These are phyloP conservation scores for Pomatorhinus ruficollis DNA, from an alignment of 2,113 vertebrate genomes.

Conservation along the genomic window DNA sequence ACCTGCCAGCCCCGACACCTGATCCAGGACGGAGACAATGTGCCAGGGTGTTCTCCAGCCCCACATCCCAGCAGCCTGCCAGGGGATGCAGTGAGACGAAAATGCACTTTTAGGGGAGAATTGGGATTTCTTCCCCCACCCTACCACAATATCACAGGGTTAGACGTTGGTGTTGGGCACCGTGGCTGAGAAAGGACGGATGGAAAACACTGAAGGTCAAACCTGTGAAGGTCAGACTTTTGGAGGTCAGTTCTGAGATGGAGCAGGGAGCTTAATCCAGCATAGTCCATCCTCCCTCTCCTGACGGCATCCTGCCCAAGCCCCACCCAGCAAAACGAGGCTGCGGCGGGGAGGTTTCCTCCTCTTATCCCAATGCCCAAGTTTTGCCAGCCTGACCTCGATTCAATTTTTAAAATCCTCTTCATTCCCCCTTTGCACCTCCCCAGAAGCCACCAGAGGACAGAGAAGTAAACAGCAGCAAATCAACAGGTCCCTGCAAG, in stretches of 20 bases:
- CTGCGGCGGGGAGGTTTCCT: not conserved
- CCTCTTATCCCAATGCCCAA: not conserved
- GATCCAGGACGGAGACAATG: not conserved
- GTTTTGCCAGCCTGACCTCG: not conserved
- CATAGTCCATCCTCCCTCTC: not conserved
- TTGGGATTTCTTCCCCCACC: not conserved
- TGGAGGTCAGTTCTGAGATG: not conserved
- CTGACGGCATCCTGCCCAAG: constrained; percentile 38
- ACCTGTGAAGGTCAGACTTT: constrained; percentile 42
- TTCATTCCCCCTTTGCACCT: not conserved
- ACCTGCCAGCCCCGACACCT: accelerated
- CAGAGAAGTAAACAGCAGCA: not conserved
- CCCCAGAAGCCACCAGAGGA: not conserved
- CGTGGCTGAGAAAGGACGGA: not conserved
- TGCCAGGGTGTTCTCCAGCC: not conserved
- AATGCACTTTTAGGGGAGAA: not conserved
- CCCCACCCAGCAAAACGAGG: constrained; percentile 2
- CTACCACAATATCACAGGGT: not conserved
- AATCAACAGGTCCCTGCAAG: constrained; percentile 32
- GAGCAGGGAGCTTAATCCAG: not conserved
- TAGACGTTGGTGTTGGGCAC: not conserved
- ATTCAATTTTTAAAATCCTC: not conserved
- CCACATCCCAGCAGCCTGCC: not conserved
- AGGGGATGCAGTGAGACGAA: not conserved
- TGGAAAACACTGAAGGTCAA: constrained; percentile 9